These are phyloP conservation scores for Poicephalus gulielmi DNA, from an alignment of 2,113 vertebrate species.

Conservation along the genomic window DNA sequence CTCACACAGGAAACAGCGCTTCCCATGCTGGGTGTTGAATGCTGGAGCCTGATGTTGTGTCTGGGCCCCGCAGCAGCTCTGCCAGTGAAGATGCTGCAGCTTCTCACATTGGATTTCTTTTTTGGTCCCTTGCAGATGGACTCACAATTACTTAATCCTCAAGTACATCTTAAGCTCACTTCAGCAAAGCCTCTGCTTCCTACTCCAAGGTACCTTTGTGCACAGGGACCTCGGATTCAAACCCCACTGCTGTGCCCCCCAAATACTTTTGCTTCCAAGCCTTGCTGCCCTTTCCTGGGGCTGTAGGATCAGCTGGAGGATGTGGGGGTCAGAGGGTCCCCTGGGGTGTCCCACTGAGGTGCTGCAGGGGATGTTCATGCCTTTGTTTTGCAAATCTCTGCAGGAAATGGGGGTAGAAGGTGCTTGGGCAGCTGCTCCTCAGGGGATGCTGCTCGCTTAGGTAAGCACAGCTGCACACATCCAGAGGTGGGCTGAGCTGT, in stretches of 20 bases:
- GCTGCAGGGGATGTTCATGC: constrained; percentile 50
- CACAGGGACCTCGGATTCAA: background rate
- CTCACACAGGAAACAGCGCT: background rate
- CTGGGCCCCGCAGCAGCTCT: fast-evolving
- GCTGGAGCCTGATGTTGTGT: fast-evolving
- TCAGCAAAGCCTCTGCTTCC: fast-evolving
- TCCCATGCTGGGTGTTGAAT: fast-evolving
- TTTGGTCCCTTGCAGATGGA: constrained; percentile 25
- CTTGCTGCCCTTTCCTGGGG: background rate
- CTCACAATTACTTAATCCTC: constrained; percentile 54
- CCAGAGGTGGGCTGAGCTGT: background rate
- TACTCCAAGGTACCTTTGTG: background rate
- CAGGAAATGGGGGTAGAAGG: constrained; percentile 89
- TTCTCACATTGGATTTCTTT: background rate
- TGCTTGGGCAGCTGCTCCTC: constrained; percentile 82
- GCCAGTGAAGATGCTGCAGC: background rate
- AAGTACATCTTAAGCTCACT: background rate
- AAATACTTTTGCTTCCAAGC: background rate
- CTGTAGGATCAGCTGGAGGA: background rate
- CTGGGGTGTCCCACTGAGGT: constrained; percentile 43
- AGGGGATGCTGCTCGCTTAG: constrained; percentile 82
- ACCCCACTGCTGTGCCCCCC: background rate
- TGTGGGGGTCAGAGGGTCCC: background rate
- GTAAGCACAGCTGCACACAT: constrained; percentile 75
- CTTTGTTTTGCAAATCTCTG: constrained; percentile 86